A percentile compares a stretch with the other conserved stretches of the same genome.
Conservation (phyloP, 2,113 vertebrate species). For the Aleadryas rufinucha region DNA sequence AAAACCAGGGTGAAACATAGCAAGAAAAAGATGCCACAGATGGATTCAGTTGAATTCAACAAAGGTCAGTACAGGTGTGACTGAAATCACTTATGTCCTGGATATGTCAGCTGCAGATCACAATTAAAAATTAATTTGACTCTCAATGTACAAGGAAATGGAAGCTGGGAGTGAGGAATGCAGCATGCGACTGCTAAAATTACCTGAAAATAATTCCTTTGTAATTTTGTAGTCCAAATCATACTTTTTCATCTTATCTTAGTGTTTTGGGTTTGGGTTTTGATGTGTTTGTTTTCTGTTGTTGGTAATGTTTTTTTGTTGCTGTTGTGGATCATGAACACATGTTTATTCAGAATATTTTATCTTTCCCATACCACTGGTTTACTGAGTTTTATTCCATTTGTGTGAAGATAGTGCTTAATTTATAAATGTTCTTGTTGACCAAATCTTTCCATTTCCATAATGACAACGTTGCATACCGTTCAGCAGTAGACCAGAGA, state of each 20-base stretch:
- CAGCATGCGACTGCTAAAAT: not conserved
- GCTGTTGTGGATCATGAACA: not conserved
- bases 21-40: not conserved
- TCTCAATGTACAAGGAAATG: not conserved
- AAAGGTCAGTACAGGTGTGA: not conserved
- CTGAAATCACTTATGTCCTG: not conserved
- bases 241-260: not conserved
- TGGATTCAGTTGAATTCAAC: accelerated
- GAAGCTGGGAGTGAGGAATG: not conserved
- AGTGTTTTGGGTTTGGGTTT: not conserved
- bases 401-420: not conserved
- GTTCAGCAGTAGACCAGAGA: not conserved
- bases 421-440: not conserved
- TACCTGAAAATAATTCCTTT: not conserved
- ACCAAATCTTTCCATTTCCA: not conserved
- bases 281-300: not conserved
- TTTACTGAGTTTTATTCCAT: not conserved
- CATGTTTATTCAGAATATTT: not conserved
- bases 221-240: not conserved
- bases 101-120: not conserved
- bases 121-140: not conserved
- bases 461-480: not conserved
- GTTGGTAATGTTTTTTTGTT: not conserved
- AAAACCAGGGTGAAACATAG: not conserved
- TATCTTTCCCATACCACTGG: not conserved